phyloP scores from a whole-genome alignment of 2,113 vertebrate species.

The Ictidomys tridecemlineatus region DNA sequence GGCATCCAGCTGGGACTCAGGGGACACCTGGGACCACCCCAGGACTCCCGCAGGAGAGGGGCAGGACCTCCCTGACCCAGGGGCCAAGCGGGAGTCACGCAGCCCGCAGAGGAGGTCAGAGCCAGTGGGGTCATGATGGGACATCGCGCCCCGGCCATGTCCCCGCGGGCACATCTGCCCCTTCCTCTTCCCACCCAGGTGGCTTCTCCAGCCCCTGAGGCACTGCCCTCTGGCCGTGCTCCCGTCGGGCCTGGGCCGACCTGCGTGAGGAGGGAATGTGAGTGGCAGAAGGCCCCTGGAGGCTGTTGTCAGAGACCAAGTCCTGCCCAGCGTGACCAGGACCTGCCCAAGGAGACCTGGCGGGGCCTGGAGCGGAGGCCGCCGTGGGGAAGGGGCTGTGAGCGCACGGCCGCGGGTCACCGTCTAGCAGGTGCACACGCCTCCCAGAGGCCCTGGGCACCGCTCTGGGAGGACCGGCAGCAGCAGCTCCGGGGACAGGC shows the following conservation, averaged over 20 bases:
- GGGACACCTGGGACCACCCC: fast-evolving
- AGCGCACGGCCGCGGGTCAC: too few relatives aligned
- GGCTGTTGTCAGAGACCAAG: too few relatives aligned
- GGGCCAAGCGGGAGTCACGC: too few relatives aligned
- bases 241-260: too few relatives aligned
- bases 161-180: neutral
- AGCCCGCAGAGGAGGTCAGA: too few relatives aligned
- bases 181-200: neutral
- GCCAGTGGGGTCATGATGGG: neutral
- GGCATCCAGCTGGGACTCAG: neutral
- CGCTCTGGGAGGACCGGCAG: neutral
- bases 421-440: neutral
- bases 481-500: neutral
- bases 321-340: too few relatives aligned
- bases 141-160: fast-evolving
- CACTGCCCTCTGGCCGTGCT: neutral
- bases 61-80: neutral
- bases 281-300: neutral
- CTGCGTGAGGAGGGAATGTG: too few relatives aligned
- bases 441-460: too few relatives aligned
- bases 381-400: too few relatives aligned
- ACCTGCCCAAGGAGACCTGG: too few relatives aligned
- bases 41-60: neutral
- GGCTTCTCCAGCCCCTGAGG: neutral
- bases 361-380: too few relatives aligned